Conservation (phyloP, 2,797 vertebrate species). For the Enteromius paludinosus region DNA sequence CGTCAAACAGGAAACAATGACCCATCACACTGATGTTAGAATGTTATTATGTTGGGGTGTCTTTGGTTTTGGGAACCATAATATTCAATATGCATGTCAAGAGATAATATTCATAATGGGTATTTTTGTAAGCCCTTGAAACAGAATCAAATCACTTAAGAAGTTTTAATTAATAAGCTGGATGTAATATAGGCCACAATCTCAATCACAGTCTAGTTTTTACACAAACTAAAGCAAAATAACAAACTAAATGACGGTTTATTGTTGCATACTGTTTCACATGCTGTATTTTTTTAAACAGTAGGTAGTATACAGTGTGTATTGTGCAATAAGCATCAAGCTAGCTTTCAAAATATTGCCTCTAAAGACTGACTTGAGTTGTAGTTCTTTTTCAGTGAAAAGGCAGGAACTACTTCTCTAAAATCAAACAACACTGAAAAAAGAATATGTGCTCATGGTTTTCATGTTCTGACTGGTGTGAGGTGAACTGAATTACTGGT, state of each 20-base stretch:
- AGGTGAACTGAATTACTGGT: not conserved
- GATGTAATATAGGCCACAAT: not conserved
- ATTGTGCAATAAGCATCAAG: not conserved
- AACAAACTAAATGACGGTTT: not conserved
- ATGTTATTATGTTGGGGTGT: not conserved
- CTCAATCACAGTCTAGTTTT: not conserved
- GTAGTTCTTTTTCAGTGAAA: not conserved
- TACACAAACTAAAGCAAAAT: not conserved
- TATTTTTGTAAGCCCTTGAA: not conserved
- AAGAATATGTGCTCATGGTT: not conserved
- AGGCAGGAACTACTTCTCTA: not conserved
- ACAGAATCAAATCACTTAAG: not conserved
- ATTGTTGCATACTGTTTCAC: not conserved
- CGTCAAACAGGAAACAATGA: not conserved
- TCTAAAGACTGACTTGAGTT: not conserved
- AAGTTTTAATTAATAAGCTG: not conserved
- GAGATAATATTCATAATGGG: not conserved
- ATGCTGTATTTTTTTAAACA: not conserved
- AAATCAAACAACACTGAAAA: not conserved
- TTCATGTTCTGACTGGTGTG: conserved; percentile 1
- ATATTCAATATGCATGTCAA: too few species aligned
- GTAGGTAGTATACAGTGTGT: not conserved
- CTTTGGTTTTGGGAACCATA: not conserved
- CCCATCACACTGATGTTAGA: not conserved
- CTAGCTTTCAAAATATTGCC: not conserved